Percentiles rank a stretch among this genome's conserved stretches.
Evolutionary conservation across 2,797 vertebrate species (phyloP).

Genomic region (Ataeniobius toweri): DNA sequence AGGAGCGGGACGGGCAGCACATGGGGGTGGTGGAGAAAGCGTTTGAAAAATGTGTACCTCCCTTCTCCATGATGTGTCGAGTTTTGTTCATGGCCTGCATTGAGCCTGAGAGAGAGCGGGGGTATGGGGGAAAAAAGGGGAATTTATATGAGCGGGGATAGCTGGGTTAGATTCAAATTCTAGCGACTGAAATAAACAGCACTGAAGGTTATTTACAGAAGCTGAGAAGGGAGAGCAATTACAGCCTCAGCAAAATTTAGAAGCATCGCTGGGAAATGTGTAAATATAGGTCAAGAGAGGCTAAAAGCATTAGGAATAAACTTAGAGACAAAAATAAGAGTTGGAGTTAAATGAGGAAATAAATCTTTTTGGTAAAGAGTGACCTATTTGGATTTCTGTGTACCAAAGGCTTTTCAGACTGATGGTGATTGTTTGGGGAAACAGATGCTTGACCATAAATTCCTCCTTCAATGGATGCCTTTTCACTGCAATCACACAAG

Average conservation of each 20-base stretch:
- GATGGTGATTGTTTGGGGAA: slow-evolving; percentile 77
- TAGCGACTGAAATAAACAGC: slow-evolving; percentile 34
- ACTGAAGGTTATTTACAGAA: slow-evolving; percentile 24
- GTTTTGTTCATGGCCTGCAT: slow-evolving; percentile 87
- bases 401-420: slow-evolving; percentile 68
- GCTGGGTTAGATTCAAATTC: slow-evolving; percentile 40
- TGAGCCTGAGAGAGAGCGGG: slow-evolving; percentile 67
- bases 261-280: slow-evolving; percentile 32
- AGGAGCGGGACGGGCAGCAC: slow-evolving; percentile 97
- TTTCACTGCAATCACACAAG: slow-evolving; percentile 71
- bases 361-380: slow-evolving; percentile 66
- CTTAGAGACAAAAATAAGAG: slow-evolving; percentile 26
- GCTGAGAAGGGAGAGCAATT: slow-evolving; percentile 17
- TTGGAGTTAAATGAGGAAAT: slow-evolving; percentile 47
- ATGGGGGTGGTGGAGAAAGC: slow-evolving; percentile 97
- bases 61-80: slow-evolving; percentile 82
- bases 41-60: slow-evolving; percentile 95
- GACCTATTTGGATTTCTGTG: slow-evolving; percentile 64
- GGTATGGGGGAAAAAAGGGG: background rate
- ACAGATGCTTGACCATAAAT: slow-evolving; percentile 85
- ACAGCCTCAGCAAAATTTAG: slow-evolving; percentile 15
- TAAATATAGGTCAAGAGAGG: slow-evolving; percentile 36
- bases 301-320: slow-evolving; percentile 16
- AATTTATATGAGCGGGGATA: background rate
- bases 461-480: slow-evolving; percentile 75